Evolutionary conservation across 2,113 vertebrate genomes (phyloP).

Genomic region (Chrysemys picta): DNA sequence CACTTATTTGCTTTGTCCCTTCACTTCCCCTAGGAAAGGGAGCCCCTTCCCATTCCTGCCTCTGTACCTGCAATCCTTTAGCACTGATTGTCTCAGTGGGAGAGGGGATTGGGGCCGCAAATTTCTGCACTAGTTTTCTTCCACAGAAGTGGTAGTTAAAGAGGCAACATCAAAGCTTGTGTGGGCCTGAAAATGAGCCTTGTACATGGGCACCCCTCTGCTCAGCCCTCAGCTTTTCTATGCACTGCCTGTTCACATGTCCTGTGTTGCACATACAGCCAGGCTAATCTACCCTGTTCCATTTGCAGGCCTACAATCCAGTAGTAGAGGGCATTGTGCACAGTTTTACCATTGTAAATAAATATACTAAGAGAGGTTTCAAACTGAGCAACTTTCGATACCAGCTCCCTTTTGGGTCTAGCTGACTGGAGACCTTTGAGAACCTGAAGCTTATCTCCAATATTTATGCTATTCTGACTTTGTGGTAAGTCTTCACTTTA

Average conservation of each 20-base stretch:
- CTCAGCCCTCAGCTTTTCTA: background rate
- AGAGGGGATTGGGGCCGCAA: background rate
- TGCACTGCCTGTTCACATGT: background rate
- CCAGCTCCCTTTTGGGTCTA: background rate
- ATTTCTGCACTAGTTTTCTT: background rate
- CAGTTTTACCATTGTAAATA: too few species aligned
- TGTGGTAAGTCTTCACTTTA: accelerated
- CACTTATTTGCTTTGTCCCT: background rate
- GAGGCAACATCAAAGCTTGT: background rate
- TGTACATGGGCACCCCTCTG: background rate
- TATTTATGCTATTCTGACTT: background rate
- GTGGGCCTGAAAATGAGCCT: background rate
- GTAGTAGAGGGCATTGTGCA: accelerated
- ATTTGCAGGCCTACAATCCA: background rate
- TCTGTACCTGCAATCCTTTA: too few species aligned
- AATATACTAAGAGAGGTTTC: background rate
- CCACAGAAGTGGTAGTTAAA: background rate
- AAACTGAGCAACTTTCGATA: accelerated
- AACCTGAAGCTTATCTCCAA: background rate
- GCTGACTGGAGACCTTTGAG: background rate
- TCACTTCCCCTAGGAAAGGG: background rate
- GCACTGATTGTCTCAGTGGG: background rate
- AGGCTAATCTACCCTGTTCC: background rate
- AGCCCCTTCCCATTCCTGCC: too few species aligned
- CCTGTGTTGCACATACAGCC: background rate